phyloP scores from a whole-genome alignment of 2,797 vertebrate genomes.

The Lycodopsis pacificus region DNA sequence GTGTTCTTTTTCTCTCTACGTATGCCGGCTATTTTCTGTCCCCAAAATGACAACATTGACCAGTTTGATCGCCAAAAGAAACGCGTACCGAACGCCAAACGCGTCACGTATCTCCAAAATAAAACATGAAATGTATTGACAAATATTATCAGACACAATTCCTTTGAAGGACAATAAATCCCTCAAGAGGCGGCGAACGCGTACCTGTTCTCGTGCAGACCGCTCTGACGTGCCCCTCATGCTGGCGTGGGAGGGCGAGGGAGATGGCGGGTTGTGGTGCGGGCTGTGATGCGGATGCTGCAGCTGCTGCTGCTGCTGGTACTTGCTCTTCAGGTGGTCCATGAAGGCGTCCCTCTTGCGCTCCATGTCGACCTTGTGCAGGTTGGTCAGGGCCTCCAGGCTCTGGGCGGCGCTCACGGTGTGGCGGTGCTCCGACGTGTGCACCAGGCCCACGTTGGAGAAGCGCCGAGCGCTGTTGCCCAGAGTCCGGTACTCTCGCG shows the following conservation, averaged over 20 bases:
- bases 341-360: slow-evolving; percentile 97
- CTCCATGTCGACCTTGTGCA: slow-evolving; percentile 97
- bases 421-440: slow-evolving; percentile 97
- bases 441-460: slow-evolving; percentile 98
- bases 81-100: neutral
- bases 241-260: slow-evolving; percentile 85
- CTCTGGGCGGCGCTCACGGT: slow-evolving; percentile 97
- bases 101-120: neutral
- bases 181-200: neutral
- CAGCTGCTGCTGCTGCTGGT: slow-evolving; percentile 87
- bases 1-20: neutral
- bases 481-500: slow-evolving; percentile 95
- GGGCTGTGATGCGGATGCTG: slow-evolving; percentile 80
- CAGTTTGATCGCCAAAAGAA: neutral
- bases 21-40: neutral
- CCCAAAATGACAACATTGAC: neutral
- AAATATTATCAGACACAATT: neutral
- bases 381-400: slow-evolving; percentile 95
- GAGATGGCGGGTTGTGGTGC: slow-evolving; percentile 87
- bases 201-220: slow-evolving; percentile 92
- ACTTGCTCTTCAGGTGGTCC: slow-evolving; percentile 99
- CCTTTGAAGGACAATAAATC: neutral
- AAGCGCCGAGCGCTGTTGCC: slow-evolving; percentile 94
- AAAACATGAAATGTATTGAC: neutral
- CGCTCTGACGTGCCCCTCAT: slow-evolving; percentile 88